Evolutionary conservation across 2,113 vertebrate genomes (phyloP).

Genomic region (Myodes glareolus): DNA sequence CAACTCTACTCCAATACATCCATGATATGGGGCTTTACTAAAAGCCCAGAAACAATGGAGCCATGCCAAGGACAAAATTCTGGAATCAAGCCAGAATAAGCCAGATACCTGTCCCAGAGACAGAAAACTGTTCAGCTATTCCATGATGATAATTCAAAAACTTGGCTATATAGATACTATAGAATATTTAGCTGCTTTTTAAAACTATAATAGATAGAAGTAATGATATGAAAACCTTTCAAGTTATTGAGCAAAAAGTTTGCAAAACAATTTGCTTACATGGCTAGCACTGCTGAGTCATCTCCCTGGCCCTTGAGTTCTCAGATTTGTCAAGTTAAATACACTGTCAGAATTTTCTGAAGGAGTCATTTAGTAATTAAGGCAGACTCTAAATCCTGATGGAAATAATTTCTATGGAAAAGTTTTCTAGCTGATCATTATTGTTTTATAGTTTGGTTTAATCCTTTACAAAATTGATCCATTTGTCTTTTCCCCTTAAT

Average conservation of each 20-base stretch:
- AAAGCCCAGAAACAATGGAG: background rate
- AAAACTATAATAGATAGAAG: background rate
- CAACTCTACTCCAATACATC: background rate
- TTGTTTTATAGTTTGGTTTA: slow-evolving; percentile 24
- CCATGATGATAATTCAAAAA: background rate
- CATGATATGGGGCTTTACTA: background rate
- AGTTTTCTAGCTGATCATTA: slow-evolving; percentile 8
- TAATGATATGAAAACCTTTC: background rate
- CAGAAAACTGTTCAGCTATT: background rate
- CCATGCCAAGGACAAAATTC: background rate
- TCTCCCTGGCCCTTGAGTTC: background rate
- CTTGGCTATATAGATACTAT: background rate
- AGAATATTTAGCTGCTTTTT: background rate
- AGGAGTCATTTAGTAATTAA: background rate
- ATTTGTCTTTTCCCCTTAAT: background rate
- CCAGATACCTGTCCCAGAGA: background rate
- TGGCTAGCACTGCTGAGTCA: background rate
- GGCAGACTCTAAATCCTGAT: background rate
- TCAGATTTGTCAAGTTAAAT: background rate
- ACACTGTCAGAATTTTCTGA: background rate
- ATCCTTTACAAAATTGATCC: background rate
- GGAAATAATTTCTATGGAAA: slow-evolving; percentile 17
- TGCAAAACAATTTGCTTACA: background rate
- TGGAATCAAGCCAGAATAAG: background rate
- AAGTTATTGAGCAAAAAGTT: background rate